A percentile compares a stretch with the other conserved stretches of the same genome.
phyloP scores from a whole-genome alignment of 30 jellyfish, hydroid and myxozoan genomes.

The Catostylus mosaicus region DNA sequence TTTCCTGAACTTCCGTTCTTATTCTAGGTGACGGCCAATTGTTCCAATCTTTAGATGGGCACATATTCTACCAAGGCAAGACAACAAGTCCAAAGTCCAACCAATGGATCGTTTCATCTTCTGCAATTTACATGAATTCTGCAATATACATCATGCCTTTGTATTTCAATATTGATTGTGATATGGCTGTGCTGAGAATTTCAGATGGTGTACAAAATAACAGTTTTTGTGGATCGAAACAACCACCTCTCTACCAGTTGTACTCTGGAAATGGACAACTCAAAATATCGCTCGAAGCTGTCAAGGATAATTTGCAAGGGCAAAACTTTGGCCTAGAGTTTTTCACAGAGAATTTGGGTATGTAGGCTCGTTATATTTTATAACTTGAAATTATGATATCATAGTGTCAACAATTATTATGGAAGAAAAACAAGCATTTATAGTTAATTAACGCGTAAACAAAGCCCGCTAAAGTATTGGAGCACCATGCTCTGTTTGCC shows the following conservation, averaged over 20 bases:
- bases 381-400: too few relatives aligned
- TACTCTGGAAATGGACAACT: conserved; percentile 56
- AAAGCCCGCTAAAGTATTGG: too few relatives aligned
- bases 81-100: conserved; percentile 28
- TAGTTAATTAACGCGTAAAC: too few relatives aligned
- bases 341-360: conserved; percentile 72
- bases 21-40: conserved; percentile 74
- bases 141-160: conserved; percentile 36
- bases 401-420: background rate
- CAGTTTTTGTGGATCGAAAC: conserved; percentile 45
- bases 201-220: conserved; percentile 49
- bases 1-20: background rate
- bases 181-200: conserved; percentile 28
- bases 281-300: background rate
- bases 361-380: conserved; percentile 3
- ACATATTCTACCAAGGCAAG: conserved; percentile 35
- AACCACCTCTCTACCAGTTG: conserved; percentile 38
- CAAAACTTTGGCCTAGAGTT: conserved; percentile 55
- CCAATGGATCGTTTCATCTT: conserved; percentile 65
- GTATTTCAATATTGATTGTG: conserved; percentile 48
- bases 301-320: conserved; percentile 19
- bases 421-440: background rate
- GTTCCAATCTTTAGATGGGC: conserved; percentile 63
- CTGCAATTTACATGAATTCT: conserved; percentile 29
- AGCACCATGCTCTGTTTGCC: too few relatives aligned